A percentile compares a stretch with the other conserved stretches of the same genome.
Evolutionary conservation across 1,140 invertebrate genomes (phyloP).

Genomic region (Drosophila kepulauana): DNA sequence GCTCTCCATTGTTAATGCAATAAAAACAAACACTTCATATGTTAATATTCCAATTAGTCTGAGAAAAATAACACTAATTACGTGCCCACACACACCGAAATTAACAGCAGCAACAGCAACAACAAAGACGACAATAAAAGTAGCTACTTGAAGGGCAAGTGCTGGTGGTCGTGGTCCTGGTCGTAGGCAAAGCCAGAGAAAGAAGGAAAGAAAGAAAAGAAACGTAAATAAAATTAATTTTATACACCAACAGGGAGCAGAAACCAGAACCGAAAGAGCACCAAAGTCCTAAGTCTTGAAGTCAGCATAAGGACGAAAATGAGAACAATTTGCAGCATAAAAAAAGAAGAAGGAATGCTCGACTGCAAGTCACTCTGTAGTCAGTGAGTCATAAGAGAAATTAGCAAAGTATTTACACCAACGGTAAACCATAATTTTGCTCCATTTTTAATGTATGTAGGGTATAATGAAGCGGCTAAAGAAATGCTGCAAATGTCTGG

Average conservation of each 20-base stretch:
- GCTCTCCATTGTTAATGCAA: constrained; percentile 2
- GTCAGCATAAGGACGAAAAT: constrained; percentile 43
- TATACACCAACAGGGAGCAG: constrained; percentile 52
- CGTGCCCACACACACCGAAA: constrained; percentile 62
- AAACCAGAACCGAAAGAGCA: not conserved
- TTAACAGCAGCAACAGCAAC: constrained; percentile 36
- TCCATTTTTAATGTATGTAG: not conserved
- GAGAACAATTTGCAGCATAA: constrained; percentile 28
- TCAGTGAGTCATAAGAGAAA: too few relatives aligned
- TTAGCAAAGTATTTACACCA: too few relatives aligned
- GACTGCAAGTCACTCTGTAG: not conserved
- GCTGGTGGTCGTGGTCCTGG: not conserved
- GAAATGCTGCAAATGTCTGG: constrained; percentile 81
- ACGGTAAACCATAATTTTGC: too few relatives aligned
- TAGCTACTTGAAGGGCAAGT: constrained; percentile 73
- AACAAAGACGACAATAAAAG: constrained; percentile 51
- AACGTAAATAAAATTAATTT: constrained; percentile 79
- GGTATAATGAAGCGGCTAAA: constrained; percentile 48
- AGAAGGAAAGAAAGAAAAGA: constrained; percentile 27
- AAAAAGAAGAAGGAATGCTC: not conserved
- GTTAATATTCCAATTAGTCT: constrained; percentile 83
- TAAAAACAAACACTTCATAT: constrained; percentile 79
- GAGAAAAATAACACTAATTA: constrained; percentile 80
- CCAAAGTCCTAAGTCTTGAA: constrained; percentile 33
- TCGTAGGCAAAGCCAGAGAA: constrained; percentile 20